These are phyloP conservation scores for Typhlomys cinereus DNA, from an alignment of 2,113 vertebrate genomes.

Conservation along the genomic window DNA sequence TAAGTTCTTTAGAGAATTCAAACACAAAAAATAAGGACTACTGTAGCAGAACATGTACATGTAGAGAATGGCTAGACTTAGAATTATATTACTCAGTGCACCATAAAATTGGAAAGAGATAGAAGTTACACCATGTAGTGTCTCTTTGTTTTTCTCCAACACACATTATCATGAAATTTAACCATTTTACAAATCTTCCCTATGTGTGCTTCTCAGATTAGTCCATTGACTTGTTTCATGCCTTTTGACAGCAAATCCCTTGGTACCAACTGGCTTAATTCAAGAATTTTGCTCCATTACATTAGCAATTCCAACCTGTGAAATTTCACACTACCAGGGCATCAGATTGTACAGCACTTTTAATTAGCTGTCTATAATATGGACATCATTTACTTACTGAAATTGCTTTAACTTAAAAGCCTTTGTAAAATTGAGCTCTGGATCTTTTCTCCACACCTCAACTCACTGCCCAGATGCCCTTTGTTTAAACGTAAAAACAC, in stretches of 20 bases:
- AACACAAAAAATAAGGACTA: neutral
- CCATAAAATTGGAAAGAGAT: neutral
- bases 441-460: neutral
- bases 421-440: slow-evolving; percentile 18
- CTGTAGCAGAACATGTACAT: neutral
- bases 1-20: neutral
- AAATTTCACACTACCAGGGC: slow-evolving; percentile 48
- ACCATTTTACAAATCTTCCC: slow-evolving; percentile 21
- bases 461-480: neutral
- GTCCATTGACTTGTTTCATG: slow-evolving; percentile 45
- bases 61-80: slow-evolving; percentile 23
- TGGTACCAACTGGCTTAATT: slow-evolving; percentile 50
- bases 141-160: slow-evolving; percentile 15
- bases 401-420: slow-evolving; percentile 43
- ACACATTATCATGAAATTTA: slow-evolving; percentile 27
- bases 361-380: slow-evolving; percentile 53
- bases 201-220: slow-evolving; percentile 14
- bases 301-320: slow-evolving; percentile 36
- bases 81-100: neutral
- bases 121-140: neutral
- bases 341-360: slow-evolving; percentile 44
- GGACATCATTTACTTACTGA: slow-evolving; percentile 9
- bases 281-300: slow-evolving; percentile 52
- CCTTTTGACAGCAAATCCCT: slow-evolving; percentile 53
- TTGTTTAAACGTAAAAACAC: slow-evolving; percentile 3